Conservation (phyloP, 2,888 invertebrate genomes). For the Balanococcus diminutus region DNA sequence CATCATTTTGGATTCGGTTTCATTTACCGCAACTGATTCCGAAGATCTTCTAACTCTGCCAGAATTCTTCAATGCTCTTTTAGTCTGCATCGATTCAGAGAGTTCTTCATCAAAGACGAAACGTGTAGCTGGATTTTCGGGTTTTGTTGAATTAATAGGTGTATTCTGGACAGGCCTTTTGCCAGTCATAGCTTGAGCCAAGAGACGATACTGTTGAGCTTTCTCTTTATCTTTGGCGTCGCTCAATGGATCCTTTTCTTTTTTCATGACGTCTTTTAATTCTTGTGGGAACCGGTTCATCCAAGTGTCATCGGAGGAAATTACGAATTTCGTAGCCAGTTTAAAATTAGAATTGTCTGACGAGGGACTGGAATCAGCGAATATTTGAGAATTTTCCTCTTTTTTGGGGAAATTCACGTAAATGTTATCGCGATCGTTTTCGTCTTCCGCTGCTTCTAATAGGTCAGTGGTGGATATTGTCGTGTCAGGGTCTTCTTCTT, state of each 20-base stretch:
- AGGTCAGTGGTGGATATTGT: background rate
- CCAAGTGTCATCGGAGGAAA: conserved; percentile 57
- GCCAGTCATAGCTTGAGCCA: conserved; percentile 56
- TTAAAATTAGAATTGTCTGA: no score
- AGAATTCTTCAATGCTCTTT: background rate
- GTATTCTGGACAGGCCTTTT: conserved; percentile 21
- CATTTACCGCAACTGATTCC: background rate
- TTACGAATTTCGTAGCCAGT: conserved; percentile 57
- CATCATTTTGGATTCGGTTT: background rate
- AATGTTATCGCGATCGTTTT: background rate
- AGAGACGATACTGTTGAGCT: conserved; percentile 53
- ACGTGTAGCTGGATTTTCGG: background rate
- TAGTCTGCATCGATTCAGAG: background rate
- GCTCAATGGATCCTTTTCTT: background rate
- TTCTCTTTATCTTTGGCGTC: conserved; percentile 4
- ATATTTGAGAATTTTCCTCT: background rate
- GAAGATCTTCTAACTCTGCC: background rate
- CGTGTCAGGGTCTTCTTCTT: conserved; percentile 38
- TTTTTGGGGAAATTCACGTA: conserved; percentile 34
- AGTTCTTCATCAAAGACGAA: background rate
- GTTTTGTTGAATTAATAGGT: background rate
- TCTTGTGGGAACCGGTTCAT: conserved; percentile 55
- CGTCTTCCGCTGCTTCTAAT: conserved; percentile 10
- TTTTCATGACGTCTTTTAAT: conserved; percentile 35
- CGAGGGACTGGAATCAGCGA: no score